phyloP scores from a whole-genome alignment of 2,113 vertebrate genomes.

The Engystomops pustulosus region DNA sequence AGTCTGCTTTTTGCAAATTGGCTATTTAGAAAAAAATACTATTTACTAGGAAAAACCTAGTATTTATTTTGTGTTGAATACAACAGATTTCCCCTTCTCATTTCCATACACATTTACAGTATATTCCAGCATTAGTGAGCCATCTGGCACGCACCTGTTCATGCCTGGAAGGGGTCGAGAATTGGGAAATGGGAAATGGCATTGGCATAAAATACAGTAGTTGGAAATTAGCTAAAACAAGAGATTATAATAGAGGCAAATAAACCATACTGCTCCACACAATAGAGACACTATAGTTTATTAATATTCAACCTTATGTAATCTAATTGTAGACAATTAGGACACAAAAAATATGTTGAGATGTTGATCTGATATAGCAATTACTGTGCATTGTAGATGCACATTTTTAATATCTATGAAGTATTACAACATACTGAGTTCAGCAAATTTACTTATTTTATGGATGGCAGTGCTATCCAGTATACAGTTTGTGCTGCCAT shows the following conservation, averaged over 20 bases:
- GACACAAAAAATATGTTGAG: background rate
- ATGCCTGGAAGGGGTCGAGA: slow-evolving; percentile 34
- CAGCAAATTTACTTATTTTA: background rate
- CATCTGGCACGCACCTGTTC: slow-evolving; percentile 45
- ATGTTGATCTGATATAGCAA: background rate
- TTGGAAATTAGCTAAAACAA: slow-evolving; percentile 17
- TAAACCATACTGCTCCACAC: background rate
- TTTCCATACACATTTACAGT: slow-evolving; percentile 26
- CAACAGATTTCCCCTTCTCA: slow-evolving; percentile 25
- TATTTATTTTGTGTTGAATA: slow-evolving; percentile 10
- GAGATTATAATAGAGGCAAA: background rate
- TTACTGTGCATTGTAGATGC: background rate
- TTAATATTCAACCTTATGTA: slow-evolving; percentile 19
- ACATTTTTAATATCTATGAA: slow-evolving; percentile 26
- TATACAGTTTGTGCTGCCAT: slow-evolving; percentile 6
- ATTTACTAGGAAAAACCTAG: background rate
- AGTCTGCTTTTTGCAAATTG: background rate
- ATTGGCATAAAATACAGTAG: slow-evolving; percentile 35
- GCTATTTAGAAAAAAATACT: too few species aligned
- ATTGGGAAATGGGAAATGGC: slow-evolving; percentile 34
- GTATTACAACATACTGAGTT: background rate
- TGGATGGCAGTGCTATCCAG: background rate
- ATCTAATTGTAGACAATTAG: slow-evolving; percentile 17
- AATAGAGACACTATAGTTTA: background rate
- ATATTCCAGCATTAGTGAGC: slow-evolving; percentile 32